Base-by-base conservation (phyloP, 2,888 invertebrate species). In the Heliconius sara region DNA sequence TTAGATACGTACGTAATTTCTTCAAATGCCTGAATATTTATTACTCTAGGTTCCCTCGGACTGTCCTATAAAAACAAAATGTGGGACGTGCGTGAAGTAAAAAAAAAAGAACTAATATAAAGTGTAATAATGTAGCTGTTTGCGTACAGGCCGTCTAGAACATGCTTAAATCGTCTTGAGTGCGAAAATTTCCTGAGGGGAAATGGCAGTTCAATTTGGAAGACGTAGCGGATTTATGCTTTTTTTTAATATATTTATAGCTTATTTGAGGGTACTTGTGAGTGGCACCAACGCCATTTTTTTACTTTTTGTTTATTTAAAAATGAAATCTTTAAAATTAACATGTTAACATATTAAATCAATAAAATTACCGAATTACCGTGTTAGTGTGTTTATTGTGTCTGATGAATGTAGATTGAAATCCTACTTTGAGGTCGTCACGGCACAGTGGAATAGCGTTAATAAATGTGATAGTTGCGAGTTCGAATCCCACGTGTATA, bases 131-230 rank as follows among this genome's bases (percentile, higher is more conserved):
- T 83, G 80, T 82, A 81, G 81, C 76, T 83, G 82, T 87, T 87
- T 88, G 87, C 86, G 43, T 82, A 83, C 86, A 79, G 76, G 67
- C 25, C 25, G 6, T 67, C 39, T 72, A 77, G 88, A 87, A 88
- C 86, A 83, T 83, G 79, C 82, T 79, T 57, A 74, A 83, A 85
- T 84, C 85, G 83, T 82, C 86, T 88, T 86, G 87, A 93, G 92
- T 92, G 92, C 91, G 87, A 90, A 91, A 90, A 89, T 90, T 87
- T 89, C 92, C 90, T 84, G 87, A 76, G 90, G 90, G 88, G 80
- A 85, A 82, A 80, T 82, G 76, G 57, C 78, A 83, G 81, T 77
- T 5, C 60, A 81, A 82, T 76, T 39, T 12, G 80, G 39, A 71
- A 77, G 72, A 63, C 34, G 25, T 4, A 68, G 77, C 27, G 27